Percentiles rank a stretch among this genome's conserved stretches.
Conservation (phyloP, 2,797 vertebrate species). For the Miichthys miiuy region DNA sequence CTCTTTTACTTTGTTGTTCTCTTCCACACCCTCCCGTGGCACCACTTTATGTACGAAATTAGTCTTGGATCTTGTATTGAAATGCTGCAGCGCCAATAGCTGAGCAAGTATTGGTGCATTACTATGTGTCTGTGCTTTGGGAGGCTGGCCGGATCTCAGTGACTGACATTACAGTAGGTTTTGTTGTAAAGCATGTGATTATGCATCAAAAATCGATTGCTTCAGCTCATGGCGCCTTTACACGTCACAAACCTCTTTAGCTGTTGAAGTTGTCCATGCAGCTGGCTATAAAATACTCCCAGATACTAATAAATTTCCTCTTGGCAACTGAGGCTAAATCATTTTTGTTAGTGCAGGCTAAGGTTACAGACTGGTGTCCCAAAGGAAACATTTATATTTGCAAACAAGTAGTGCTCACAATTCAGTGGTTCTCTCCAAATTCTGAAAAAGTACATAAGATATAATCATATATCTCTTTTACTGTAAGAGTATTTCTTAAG, state of each 20-base stretch:
- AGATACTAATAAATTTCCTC: conserved; percentile 32
- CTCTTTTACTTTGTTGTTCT: neutral
- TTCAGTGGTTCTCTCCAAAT: neutral
- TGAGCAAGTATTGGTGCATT: neutral
- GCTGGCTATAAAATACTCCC: conserved; percentile 33
- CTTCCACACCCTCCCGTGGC: neutral
- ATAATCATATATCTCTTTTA: neutral
- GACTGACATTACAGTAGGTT: conserved; percentile 5
- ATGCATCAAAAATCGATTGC: conserved; percentile 11
- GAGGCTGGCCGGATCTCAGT: neutral
- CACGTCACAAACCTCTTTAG: neutral
- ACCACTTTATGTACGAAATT: neutral
- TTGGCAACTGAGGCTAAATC: conserved; percentile 30
- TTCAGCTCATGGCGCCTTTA: conserved; percentile 17
- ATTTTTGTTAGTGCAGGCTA: conserved; percentile 23
- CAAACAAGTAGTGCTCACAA: conserved; percentile 12
- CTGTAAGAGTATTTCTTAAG: neutral
- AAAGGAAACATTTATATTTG: conserved; percentile 24
- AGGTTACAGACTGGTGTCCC: conserved; percentile 25
- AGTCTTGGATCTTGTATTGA: neutral
- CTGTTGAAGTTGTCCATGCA: conserved; percentile 14
- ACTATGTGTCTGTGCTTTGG: neutral
- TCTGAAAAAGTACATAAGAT: neutral
- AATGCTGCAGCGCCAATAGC: neutral
- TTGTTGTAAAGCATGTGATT: conserved; percentile 17